Base-by-base conservation (phyloP, 1,140 invertebrate species). In the Himalopsyche phryganea region DNA sequence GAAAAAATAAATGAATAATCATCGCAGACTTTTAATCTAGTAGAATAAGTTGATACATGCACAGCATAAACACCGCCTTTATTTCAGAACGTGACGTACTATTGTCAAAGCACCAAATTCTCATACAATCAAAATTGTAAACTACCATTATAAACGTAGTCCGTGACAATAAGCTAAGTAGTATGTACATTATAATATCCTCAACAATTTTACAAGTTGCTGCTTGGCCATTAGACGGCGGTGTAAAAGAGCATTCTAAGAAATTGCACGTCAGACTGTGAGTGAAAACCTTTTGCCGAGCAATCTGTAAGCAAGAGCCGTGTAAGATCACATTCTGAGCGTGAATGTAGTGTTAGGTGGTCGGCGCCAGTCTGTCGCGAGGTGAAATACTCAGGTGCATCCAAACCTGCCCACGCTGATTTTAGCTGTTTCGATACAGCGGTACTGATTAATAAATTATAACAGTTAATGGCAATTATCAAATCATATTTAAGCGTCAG, bases 361-460 rank as follows among this genome's bases (percentile, higher is more conserved):
- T 64, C 73, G 73, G 74, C 74, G 73, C 73, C 75, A 71, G 66
- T 68, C 65, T 71, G 75, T 70, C 75, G 74, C 73, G 66, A 67
- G 67, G 73, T 75, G 68, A 76, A 76, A 77, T 77, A 76, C 74
- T 76, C 75, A 77, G 75, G 75, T 77, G 74, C 75, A 76, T 77
- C 74, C 71, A 66, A 72, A 74, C 71, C 72, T 74, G 71, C 70
- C 69, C 71, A 70, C 70, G 67, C 58, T 10, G 44, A 35, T 4
- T 32, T 14, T 33, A 14, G 0, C 19, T 10, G 19, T 17, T 55
- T 55, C 9, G 15, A 41, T 57, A 57, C 54, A 42, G 46, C 54
- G 47, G 38, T 6, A 13, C 20, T 17, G 35, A 40, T 40, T 40
- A 13, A 5, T 13, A 40, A 40, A 40, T n/a, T 28, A 28, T 28